phyloP scores from a whole-genome alignment of 1,140 invertebrate species.

The Panulirus ornatus region DNA sequence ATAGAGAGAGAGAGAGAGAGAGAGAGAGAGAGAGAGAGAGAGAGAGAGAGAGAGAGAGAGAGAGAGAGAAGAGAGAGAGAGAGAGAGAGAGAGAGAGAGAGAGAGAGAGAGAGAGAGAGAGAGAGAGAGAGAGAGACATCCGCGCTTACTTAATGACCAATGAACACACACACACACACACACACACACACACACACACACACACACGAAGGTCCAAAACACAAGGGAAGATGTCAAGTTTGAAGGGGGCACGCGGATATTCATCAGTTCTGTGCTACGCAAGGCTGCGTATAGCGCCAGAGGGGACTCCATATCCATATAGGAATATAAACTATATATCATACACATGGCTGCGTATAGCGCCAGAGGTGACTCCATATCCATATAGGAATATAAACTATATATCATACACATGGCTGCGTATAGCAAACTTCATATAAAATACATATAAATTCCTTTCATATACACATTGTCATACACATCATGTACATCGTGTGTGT shows the following conservation, averaged over 20 bases:
- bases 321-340: background rate
- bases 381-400: background rate
- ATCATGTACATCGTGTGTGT: too few relatives aligned
- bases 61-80: slow-evolving; percentile 7
- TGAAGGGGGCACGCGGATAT: background rate
- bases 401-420: background rate
- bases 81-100: slow-evolving; percentile 7
- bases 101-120: slow-evolving; percentile 7
- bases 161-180: too few relatives aligned
- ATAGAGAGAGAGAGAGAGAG: too few relatives aligned
- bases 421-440: too few relatives aligned
- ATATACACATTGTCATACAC: too few relatives aligned
- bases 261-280: background rate
- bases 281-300: background rate
- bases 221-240: background rate
- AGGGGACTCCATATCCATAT: background rate
- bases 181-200: too few relatives aligned
- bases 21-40: background rate
- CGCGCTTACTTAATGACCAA: too few relatives aligned
- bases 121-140: slow-evolving; percentile 7
- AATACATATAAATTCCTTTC: too few relatives aligned
- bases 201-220: too few relatives aligned
- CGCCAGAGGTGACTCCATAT: background rate
- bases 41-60: background rate
- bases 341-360: background rate